These are phyloP conservation scores for Psylliodes chrysocephalus DNA, from an alignment of 2,888 invertebrate genomes.

Conservation along the genomic window DNA sequence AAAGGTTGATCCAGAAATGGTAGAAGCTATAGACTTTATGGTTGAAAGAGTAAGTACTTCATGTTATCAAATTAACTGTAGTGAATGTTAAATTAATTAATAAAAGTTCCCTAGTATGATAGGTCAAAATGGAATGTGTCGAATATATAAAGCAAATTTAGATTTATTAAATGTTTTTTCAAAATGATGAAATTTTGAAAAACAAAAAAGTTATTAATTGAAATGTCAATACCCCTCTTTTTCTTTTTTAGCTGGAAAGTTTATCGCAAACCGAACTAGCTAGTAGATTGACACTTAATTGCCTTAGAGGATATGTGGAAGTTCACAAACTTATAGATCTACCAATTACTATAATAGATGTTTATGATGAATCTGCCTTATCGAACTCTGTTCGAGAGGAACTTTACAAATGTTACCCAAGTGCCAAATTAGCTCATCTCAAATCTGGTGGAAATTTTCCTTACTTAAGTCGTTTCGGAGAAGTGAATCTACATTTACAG, in stretches of 20 bases:
- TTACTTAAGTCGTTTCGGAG: conserved; percentile 86
- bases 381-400: conserved; percentile 82
- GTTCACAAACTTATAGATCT: conserved; percentile 76
- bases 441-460: conserved; percentile 93
- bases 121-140: no score
- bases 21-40: conserved; percentile 91
- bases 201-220: no score
- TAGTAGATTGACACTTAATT: conserved; percentile 87
- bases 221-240: no score
- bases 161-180: no score
- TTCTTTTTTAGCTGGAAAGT: conserved; percentile 76
- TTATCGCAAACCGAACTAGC: conserved; percentile 85
- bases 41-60: conserved; percentile 82
- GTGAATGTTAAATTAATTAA: no score
- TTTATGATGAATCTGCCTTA: conserved; percentile 88
- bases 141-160: no score
- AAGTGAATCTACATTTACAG: conserved; percentile 89
- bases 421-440: conserved; percentile 85
- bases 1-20: conserved; percentile 79
- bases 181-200: no score
- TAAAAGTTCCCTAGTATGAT: no score
- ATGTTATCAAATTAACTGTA: no score
- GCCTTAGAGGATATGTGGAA: conserved; percentile 81
- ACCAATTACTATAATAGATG: conserved; percentile 87
- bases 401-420: conserved; percentile 85